Percentiles rank a stretch among this genome's conserved stretches.
Evolutionary conservation across 2,113 vertebrate genomes (phyloP).

Genomic region (Eidolon helvum): DNA sequence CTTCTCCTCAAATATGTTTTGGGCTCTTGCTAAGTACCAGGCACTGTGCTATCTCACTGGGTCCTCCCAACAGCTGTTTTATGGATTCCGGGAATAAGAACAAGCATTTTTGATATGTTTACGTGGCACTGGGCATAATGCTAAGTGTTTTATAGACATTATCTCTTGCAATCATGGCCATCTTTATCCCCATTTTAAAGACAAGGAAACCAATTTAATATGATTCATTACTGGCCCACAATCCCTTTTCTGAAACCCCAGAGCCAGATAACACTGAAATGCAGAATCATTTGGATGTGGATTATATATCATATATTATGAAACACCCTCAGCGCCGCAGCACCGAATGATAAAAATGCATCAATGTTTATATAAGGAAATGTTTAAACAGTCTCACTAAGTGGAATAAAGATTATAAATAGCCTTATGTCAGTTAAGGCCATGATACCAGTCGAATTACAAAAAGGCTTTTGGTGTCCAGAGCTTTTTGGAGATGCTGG

Average conservation of each 20-base stretch:
- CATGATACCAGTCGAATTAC: neutral
- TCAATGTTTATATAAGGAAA: neutral
- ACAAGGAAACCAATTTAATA: neutral
- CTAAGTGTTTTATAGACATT: neutral
- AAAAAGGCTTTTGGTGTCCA: neutral
- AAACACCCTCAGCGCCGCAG: too few relatives aligned
- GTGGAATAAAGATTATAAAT: neutral
- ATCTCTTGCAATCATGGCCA: neutral
- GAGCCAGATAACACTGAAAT: neutral
- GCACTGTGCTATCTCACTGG: neutral
- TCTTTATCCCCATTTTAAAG: constrained; percentile 20
- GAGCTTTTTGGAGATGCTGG: neutral
- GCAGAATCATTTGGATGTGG: neutral
- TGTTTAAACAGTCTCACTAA: neutral
- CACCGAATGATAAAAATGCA: neutral
- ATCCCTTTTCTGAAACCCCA: neutral
- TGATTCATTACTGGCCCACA: neutral
- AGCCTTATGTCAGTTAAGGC: neutral
- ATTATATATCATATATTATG: neutral
- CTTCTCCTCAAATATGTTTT: neutral
- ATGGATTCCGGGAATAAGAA: neutral
- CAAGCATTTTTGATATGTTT: neutral
- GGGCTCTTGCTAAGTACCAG: neutral
- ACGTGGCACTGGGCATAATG: neutral
- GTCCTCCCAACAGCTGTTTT: neutral